phyloP scores from a whole-genome alignment of 2,888 invertebrate genomes.

The Molorchus minor region DNA sequence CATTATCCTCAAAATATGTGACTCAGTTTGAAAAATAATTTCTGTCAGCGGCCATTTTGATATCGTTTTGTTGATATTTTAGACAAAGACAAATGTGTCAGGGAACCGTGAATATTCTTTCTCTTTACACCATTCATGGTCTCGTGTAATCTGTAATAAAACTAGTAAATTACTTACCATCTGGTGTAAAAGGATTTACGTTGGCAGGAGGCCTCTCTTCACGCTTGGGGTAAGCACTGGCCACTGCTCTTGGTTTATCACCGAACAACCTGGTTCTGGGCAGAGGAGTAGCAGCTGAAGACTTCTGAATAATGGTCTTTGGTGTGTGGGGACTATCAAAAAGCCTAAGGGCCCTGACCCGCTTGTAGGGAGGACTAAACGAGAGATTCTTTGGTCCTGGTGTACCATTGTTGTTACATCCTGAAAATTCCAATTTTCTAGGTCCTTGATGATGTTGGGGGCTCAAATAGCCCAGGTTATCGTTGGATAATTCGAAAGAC shows the following conservation, averaged over 20 bases:
- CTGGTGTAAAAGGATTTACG: slow-evolving; percentile 87
- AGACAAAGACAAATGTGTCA: too few relatives aligned
- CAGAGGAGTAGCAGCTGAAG: slow-evolving; percentile 63
- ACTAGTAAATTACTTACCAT: too few relatives aligned
- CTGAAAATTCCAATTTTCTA: slow-evolving; percentile 70
- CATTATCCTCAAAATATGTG: too few relatives aligned
- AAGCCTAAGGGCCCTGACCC: slow-evolving; percentile 71
- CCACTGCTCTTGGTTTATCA: slow-evolving; percentile 63
- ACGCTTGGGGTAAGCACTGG: slow-evolving; percentile 59
- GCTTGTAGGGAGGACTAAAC: slow-evolving; percentile 69
- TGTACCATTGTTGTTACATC: slow-evolving; percentile 43
- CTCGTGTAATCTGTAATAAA: too few relatives aligned
- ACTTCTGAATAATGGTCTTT: slow-evolving; percentile 80
- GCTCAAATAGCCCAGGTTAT: slow-evolving; percentile 52
- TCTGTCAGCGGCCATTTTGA: too few relatives aligned
- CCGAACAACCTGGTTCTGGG: slow-evolving; percentile 66
- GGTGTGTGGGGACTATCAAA: slow-evolving; percentile 89
- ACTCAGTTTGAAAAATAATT: too few relatives aligned
- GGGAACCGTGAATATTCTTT: too few relatives aligned
- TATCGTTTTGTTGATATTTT: too few relatives aligned
- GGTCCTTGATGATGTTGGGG: slow-evolving; percentile 67
- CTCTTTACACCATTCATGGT: too few relatives aligned
- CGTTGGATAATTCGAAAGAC: slow-evolving; percentile 70
- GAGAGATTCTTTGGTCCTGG: slow-evolving; percentile 54
- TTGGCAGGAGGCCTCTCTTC: slow-evolving; percentile 73